Evolutionary conservation across 2,113 vertebrate species (phyloP).

Genomic region (Tetraodon nigroviridis): DNA sequence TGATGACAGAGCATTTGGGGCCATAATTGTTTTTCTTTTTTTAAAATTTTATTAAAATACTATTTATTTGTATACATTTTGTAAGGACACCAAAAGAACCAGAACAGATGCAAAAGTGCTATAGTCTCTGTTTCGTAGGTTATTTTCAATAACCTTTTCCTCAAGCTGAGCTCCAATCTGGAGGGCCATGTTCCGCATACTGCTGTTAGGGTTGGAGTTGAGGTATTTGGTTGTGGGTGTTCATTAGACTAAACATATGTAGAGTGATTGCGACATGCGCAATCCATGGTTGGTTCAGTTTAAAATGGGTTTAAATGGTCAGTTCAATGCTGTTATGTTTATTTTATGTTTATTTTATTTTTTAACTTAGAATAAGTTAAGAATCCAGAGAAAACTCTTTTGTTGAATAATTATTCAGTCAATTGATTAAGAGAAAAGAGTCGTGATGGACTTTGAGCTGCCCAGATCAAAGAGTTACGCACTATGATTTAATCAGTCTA

Average conservation of each 20-base stretch:
- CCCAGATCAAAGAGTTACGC: too few species aligned
- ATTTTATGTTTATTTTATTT: too few species aligned
- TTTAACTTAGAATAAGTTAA: too few species aligned
- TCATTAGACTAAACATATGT: conserved; percentile 40
- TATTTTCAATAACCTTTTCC: conserved; percentile 70
- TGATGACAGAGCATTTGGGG: conserved; percentile 5
- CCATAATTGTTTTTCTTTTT: background rate
- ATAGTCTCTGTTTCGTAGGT: conserved; percentile 55
- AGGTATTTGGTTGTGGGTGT: conserved; percentile 35
- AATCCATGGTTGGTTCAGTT: too few species aligned
- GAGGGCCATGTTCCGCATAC: conserved; percentile 48
- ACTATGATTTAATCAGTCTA: too few species aligned
- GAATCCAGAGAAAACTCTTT: too few species aligned
- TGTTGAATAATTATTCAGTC: too few species aligned
- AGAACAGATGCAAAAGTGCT: conserved; percentile 39
- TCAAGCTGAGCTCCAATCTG: conserved; percentile 74
- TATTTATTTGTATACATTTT: background rate
- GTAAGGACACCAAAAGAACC: conserved; percentile 40
- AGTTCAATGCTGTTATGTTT: too few species aligned
- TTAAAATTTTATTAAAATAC: conserved; percentile 16
- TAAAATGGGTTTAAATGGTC: too few species aligned
- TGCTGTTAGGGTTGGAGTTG: conserved; percentile 36
- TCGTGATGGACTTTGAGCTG: too few species aligned
- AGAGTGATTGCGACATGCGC: conserved; percentile 30
- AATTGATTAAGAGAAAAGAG: too few species aligned